These are phyloP conservation scores for Oncorhynchus keta DNA, from an alignment of 2,113 vertebrate species.

Conservation along the genomic window DNA sequence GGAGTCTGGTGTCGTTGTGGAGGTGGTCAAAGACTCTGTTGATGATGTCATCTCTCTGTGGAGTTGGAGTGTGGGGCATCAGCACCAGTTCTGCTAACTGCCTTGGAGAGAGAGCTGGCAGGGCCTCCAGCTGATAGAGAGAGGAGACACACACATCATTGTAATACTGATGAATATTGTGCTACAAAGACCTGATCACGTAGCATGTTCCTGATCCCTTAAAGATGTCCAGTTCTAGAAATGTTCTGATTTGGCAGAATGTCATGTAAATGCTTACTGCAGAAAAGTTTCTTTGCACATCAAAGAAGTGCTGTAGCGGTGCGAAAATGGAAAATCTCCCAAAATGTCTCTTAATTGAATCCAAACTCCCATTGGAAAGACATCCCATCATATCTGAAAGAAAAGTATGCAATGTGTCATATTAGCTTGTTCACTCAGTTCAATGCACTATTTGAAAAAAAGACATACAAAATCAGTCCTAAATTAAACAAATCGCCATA, in stretches of 20 bases:
- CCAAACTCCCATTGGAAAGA: not conserved
- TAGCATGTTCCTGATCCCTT: not conserved
- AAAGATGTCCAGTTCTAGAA: not conserved
- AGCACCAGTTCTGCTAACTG: constrained; percentile 14
- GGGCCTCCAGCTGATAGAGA: constrained; percentile 3
- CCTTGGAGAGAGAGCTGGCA: constrained; percentile 4
- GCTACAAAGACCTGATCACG: not conserved
- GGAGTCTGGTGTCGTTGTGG: not conserved
- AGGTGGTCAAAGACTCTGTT: constrained; percentile 12
- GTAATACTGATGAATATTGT: not conserved
- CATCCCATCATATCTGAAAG: not conserved
- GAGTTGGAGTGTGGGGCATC: not conserved
- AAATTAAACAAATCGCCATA: too few relatives aligned
- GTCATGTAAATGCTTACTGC: constrained; percentile 6
- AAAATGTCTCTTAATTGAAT: constrained; percentile 20
- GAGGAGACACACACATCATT: not conserved
- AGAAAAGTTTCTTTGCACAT: constrained; percentile 16
- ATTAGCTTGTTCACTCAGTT: not conserved
- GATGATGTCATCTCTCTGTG: constrained; percentile 10
- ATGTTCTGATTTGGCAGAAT: not conserved
- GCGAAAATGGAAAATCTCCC: constrained; percentile 14
- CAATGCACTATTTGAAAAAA: not conserved
- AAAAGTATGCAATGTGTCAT: not conserved
- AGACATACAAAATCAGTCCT: too few relatives aligned
- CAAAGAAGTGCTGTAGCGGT: constrained; percentile 9